Evolutionary conservation across 2,888 invertebrate genomes (phyloP).

Genomic region (Muscina levida): DNA sequence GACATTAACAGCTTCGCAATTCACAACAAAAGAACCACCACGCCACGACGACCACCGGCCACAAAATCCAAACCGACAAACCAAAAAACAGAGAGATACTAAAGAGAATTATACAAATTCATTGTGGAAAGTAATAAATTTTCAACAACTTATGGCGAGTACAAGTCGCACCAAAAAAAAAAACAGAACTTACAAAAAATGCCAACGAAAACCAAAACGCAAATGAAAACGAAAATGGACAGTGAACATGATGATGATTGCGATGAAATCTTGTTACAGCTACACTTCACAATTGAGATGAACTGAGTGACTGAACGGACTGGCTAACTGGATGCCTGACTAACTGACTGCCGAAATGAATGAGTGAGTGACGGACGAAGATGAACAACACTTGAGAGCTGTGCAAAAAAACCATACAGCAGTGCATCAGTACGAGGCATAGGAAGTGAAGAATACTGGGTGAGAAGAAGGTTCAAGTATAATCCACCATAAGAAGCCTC

Average conservation of each 20-base stretch:
- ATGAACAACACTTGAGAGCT: neutral
- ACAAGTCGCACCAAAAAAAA: neutral
- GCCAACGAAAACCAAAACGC: too few species aligned
- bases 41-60: too few species aligned
- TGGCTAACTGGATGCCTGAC: neutral
- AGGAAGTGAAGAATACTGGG: neutral
- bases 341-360: neutral
- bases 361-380: neutral
- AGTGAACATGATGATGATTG: conserved; percentile 1
- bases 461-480: conserved; percentile 13
- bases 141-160: conserved; percentile 34
- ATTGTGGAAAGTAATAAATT: conserved; percentile 32
- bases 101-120: conserved; percentile 27
- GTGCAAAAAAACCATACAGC: neutral
- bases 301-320: conserved; percentile 28
- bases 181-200: too few species aligned
- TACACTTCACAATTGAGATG: conserved; percentile 49
- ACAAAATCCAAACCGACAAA: conserved; percentile 39
- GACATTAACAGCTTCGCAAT: conserved; percentile 51
- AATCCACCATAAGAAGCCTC: conserved; percentile 29
- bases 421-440: too few species aligned
- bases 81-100: conserved; percentile 1
- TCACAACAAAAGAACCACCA: neutral
- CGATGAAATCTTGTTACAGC: conserved; percentile 40
- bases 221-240: neutral